These are phyloP conservation scores for Eurytoma adleriae DNA, from an alignment of 2,888 invertebrate species.

Conservation along the genomic window DNA sequence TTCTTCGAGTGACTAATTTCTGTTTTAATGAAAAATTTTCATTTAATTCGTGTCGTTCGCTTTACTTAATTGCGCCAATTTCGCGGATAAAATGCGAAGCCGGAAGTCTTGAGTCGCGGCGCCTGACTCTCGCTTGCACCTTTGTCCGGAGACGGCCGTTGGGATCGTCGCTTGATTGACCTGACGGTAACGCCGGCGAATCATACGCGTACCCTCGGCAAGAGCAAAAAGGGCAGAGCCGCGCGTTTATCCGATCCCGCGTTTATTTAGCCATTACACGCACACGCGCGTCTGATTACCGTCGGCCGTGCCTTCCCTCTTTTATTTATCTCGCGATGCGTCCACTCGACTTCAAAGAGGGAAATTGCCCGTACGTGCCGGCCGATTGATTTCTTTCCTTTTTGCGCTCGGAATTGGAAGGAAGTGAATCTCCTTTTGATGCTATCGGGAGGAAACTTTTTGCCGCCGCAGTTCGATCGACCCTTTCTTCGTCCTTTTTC, in stretches of 20 bases:
- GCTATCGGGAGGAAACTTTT: too few relatives aligned
- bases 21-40: constrained; percentile 2
- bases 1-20: background rate
- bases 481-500: too few relatives aligned
- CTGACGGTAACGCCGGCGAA: constrained; percentile 37
- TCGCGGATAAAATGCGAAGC: too few relatives aligned
- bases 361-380: background rate
- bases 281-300: constrained; percentile 22
- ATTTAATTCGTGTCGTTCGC: too few relatives aligned
- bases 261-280: constrained; percentile 50
- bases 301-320: constrained; percentile 44
- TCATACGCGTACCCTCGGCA: constrained; percentile 8
- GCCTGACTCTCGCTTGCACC: constrained; percentile 6
- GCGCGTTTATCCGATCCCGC: constrained; percentile 29
- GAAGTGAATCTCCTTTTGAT: background rate
- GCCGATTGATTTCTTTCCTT: constrained; percentile 32
- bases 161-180: constrained; percentile 27
- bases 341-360: constrained; percentile 18
- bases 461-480: background rate
- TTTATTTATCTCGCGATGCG: constrained; percentile 12
- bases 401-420: constrained; percentile 14
- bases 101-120: background rate
- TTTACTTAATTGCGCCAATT: background rate
- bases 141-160: background rate
- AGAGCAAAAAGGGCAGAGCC: background rate